Evolutionary conservation across 2,113 vertebrate genomes (phyloP).

Genomic region (Pseudolaguvia tuberculata): DNA sequence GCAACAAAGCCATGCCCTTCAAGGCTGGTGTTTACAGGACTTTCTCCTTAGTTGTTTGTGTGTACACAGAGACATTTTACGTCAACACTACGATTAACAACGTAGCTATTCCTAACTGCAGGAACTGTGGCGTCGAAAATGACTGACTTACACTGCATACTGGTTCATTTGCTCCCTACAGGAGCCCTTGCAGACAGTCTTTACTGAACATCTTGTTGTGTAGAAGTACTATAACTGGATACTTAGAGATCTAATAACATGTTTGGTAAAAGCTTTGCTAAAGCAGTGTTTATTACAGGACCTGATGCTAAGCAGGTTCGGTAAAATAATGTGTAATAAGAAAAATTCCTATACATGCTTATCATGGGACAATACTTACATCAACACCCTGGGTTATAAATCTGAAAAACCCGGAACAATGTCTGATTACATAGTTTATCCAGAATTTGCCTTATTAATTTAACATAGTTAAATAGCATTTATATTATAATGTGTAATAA

Average conservation of each 20-base stretch:
- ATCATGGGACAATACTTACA: slow-evolving; percentile 27
- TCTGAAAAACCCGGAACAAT: neutral
- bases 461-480: too few species aligned
- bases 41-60: neutral
- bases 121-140: slow-evolving; percentile 2
- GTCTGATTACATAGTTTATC: neutral
- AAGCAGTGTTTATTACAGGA: slow-evolving; percentile 48
- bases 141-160: neutral
- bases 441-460: neutral
- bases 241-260: slow-evolving; percentile 41
- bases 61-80: neutral
- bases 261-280: slow-evolving; percentile 23
- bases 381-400: slow-evolving; percentile 16
- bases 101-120: neutral
- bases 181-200: slow-evolving; percentile 8
- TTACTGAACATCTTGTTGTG: slow-evolving; percentile 37
- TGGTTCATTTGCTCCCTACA: neutral
- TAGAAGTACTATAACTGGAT: slow-evolving; percentile 38
- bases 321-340: slow-evolving; percentile 39
- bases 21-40: neutral
- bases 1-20: slow-evolving; percentile 3
- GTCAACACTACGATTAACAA: neutral
- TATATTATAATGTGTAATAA: too few species aligned
- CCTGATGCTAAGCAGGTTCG: slow-evolving; percentile 31
- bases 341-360: slow-evolving; percentile 24